Evolutionary conservation across 1,140 invertebrate genomes (phyloP), one percentile per base, ranked within the genome.

Genomic region (Campoletis sonorensis): DNA sequence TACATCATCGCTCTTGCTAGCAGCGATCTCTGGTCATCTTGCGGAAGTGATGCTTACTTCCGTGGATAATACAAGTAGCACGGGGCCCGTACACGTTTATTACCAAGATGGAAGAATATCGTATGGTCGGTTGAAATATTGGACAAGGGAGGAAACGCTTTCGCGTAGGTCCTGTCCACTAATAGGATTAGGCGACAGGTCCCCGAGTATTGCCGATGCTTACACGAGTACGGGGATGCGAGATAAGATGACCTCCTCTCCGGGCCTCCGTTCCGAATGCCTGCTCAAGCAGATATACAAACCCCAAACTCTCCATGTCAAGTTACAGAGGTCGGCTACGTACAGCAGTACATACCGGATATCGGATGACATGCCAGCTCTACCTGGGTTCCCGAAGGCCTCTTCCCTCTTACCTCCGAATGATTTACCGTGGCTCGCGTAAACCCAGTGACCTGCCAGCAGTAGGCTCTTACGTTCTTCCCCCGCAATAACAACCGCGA

Each of bases 161-260:
- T 79, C 58, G 54, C 71, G 68, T 54, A 71, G 73, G 68, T 71
- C 71, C 33, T 61, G 68, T 30, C 80, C 37, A 54, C 84, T 88
- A 88, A 87, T 87, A 88, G 86, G 88, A 88, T 89, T 87, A 88
- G 76, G 75, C 68, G 82, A 86, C 86, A 84, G 85, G 83, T 87
- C 81, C 83, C 83, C 83, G 80, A 86, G 85, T 30, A 49, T 45
- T 45, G 40, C 51, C 51, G 51, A 61, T 21, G 7, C 30, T 67
- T 86, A 79, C 82, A 85, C 51, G 45, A 23, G 30, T 70, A 64
- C 30, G 58, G 33, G 51, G 58, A 49, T 37, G 54, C 76, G 16
- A 88, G 86, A 87, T 87, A 88, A 87, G 84, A 77, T 84, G 83
- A 81, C 30, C 81, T 71, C n/a, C 23, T 64, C 70, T 78, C 76